Evolutionary conservation across 2,113 vertebrate species (phyloP), one percentile per base, ranked within the genome.

Genomic region (Ceuthmochares aereus): DNA sequence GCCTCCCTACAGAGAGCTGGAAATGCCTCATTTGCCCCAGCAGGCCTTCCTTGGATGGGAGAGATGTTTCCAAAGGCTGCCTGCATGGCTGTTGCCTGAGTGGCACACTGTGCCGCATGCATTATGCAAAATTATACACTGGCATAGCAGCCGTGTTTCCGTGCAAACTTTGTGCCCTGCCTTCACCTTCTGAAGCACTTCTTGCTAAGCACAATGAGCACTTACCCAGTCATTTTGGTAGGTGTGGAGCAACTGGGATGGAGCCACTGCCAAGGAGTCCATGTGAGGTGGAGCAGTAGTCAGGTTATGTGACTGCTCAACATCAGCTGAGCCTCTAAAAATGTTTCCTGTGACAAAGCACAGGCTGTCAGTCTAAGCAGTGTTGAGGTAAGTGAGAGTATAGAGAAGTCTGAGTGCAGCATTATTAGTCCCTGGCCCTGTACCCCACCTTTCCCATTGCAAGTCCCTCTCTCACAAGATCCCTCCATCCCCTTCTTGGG

Each of bases 1-100:
- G 88, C 90, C 49, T 84, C 69, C 95, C 83, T 85, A 82, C 42
- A 37, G 93, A 78, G 96, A 84, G 77, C 84, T 97, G 90, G 92
- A 84, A 94, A 79, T 85, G 76, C 78, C 69, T 72, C n/a, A 92
- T 78, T 69, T 10, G 5, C 43, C 49, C 54, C 26, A 8, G 76
- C 16, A 22, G 68, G 84, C 60, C 45, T 89, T 66, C 58, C 88
- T 74, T 10, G 64, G 84, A 84, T 69, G 49, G 72, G 43, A 49
- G 60, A 87, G 76, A 84, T 64, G 7, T 92, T 82, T 54, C 77
- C 78, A 54, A 78, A 73, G 66, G 64, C 66, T 47, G 36, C 75
- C 85, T 93, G 93, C n/a, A 7, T 0, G 6, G 36, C 77, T 62
- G 43, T 86, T 32, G 10, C 64, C 42, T 66, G 43, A 21, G 42